Evolutionary conservation across 2,113 vertebrate genomes (phyloP).

Genomic region (Hypanus sabinus): DNA sequence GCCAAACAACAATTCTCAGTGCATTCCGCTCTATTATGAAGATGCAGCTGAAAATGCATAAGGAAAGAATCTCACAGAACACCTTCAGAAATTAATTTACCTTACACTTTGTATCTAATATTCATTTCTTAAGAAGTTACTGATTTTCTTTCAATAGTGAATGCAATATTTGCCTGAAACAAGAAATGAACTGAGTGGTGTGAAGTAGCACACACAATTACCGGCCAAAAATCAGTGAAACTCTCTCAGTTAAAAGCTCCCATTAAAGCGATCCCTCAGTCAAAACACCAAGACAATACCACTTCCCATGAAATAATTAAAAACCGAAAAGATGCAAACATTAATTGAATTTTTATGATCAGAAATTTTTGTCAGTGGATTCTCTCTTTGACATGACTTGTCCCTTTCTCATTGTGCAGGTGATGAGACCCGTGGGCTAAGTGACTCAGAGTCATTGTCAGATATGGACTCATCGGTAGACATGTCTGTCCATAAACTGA

Average conservation of each 20-base stretch:
- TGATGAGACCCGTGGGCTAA: slow-evolving; percentile 80
- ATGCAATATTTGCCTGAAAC: neutral
- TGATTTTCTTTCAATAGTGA: neutral
- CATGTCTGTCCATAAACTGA: slow-evolving; percentile 45
- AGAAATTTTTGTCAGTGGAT: neutral
- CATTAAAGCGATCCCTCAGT: neutral
- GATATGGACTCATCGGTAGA: slow-evolving; percentile 70
- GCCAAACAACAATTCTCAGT: too few species aligned
- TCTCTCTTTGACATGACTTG: neutral
- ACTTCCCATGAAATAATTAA: neutral
- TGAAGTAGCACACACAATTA: neutral
- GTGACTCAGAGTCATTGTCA: slow-evolving; percentile 83
- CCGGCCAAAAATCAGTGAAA: neutral
- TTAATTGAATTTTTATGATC: neutral
- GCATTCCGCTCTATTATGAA: too few species aligned
- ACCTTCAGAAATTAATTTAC: neutral
- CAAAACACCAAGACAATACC: neutral
- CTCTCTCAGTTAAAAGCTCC: neutral
- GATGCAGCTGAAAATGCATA: neutral
- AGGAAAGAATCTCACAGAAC: neutral
- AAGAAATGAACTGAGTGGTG: neutral
- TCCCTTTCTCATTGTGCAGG: slow-evolving; percentile 54
- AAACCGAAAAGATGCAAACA: neutral
- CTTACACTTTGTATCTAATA: neutral
- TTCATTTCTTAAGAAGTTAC: neutral